A percentile compares a stretch with the other conserved stretches of the same genome.
These are phyloP conservation scores for Microplitis mediator DNA, from an alignment of 1,140 invertebrate species.

Conservation along the genomic window DNA sequence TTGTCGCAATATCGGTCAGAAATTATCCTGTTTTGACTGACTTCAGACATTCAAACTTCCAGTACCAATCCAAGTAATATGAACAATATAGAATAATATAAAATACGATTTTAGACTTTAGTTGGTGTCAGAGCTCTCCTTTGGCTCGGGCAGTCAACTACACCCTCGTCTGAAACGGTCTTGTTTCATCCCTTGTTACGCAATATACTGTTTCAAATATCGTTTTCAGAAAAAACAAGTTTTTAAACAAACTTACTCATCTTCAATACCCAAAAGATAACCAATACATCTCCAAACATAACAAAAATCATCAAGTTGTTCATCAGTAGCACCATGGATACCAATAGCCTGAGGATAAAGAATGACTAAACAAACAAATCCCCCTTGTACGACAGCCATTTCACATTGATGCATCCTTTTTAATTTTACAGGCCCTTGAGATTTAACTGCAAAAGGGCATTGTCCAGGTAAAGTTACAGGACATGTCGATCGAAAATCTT, in stretches of 20 bases:
- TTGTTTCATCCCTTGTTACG: no score
- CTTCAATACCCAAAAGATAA: conserved; percentile 78
- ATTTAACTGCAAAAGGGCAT: conserved; percentile 53
- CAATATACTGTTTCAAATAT: no score
- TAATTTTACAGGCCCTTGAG: conserved; percentile 56
- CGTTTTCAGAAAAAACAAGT: neutral
- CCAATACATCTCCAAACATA: conserved; percentile 84
- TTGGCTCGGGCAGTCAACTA: no score
- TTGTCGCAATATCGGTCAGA: no score
- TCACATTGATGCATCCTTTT: conserved; percentile 72
- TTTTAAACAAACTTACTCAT: conserved; percentile 63
- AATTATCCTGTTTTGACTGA: no score
- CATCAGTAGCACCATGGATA: conserved; percentile 59
- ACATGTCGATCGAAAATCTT: conserved; percentile 38
- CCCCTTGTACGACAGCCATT: conserved; percentile 79
- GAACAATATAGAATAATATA: no score
- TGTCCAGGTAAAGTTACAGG: conserved; percentile 34
- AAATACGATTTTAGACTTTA: no score
- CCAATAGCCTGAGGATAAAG: conserved; percentile 70
- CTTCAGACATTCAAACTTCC: no score
- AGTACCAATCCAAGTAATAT: no score
- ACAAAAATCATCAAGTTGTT: conserved; percentile 74
- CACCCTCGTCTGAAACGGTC: no score
- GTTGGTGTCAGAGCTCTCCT: no score
- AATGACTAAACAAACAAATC: conserved; percentile 77